Evolutionary conservation across 2,113 vertebrate genomes (phyloP).

Genomic region (Ceyx margarethae): DNA sequence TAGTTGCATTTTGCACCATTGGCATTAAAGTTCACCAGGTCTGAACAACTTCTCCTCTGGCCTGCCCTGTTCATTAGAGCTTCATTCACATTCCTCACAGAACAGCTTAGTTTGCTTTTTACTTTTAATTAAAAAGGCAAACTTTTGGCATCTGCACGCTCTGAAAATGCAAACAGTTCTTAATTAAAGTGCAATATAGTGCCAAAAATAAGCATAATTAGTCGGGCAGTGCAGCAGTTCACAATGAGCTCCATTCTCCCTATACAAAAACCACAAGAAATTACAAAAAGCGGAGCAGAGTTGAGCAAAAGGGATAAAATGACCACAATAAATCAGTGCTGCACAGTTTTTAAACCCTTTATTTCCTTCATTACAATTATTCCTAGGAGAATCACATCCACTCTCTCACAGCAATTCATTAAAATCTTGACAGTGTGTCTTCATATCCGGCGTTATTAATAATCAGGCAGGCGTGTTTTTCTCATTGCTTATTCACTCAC

Average conservation of each 20-base stretch:
- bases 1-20: neutral
- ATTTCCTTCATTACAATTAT: neutral
- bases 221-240: neutral
- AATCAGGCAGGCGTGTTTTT: neutral
- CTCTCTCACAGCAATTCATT: neutral
- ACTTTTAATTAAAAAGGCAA: slow-evolving; percentile 71
- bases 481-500: neutral
- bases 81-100: slow-evolving; percentile 44
- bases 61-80: neutral
- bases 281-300: neutral
- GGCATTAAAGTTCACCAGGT: slow-evolving; percentile 32
- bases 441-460: neutral
- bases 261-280: neutral
- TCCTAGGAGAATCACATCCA: neutral
- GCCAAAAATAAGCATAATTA: slow-evolving; percentile 50
- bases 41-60: slow-evolving; percentile 10
- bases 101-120: slow-evolving; percentile 55
- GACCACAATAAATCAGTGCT: neutral
- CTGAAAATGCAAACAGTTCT: slow-evolving; percentile 56
- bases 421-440: neutral
- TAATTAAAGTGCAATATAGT: slow-evolving; percentile 60
- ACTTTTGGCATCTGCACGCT: slow-evolving; percentile 40
- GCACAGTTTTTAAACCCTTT: neutral
- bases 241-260: neutral
- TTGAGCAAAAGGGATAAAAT: slow-evolving; percentile 2